Evolutionary conservation across 2,888 invertebrate species (phyloP), one percentile per base, ranked within the genome.

Genomic region (Scaptomyza polygonia): DNA sequence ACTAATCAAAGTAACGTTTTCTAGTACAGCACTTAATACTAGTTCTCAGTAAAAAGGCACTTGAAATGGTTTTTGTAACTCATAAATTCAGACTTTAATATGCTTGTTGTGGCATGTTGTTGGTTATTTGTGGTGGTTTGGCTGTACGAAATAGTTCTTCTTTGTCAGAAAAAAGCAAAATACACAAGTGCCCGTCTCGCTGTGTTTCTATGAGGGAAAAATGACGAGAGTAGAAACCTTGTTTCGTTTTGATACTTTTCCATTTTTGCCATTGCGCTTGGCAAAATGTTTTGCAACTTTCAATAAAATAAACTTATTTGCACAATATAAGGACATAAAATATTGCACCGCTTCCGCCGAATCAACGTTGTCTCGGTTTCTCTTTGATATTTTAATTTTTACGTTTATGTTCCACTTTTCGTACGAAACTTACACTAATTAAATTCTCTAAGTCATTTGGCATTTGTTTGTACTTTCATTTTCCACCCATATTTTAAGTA

Each of bases 241-340:
- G 32, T n/a, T 51, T 58, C 40, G 36, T 18, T 62, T 30, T 11
- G 40, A 21, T 44, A n/a, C 32, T 11, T 25, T 39, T 56, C 66
- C 42, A 48, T 32, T 62, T 78, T 42, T 58, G 25, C 55, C 64
- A 75, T 77, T 77, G 68, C 77, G 69, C 61, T 77, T 65, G 62
- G 66, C 62, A 63, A 77, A 77, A 75, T 77, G 76, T 68, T 77
- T 77, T 72, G 82, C 63, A 79, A 79, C 79, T 79, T 79, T 79
- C 82, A 76, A 79, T 82, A 79, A 79, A 82, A 82, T 79, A 76
- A 79, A 82, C 78, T 78, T 80, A 78, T 78, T 81, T 78, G 62
- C 81, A 78, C 81, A 78, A 78, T 59, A 76, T 63, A 75, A 61
- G 64, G 63, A 71, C 78, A 78, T 78, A 78, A 80, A 71, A 77